Base-by-base conservation (phyloP, 1,140 invertebrate species). In the Magallana ariakensis region DNA sequence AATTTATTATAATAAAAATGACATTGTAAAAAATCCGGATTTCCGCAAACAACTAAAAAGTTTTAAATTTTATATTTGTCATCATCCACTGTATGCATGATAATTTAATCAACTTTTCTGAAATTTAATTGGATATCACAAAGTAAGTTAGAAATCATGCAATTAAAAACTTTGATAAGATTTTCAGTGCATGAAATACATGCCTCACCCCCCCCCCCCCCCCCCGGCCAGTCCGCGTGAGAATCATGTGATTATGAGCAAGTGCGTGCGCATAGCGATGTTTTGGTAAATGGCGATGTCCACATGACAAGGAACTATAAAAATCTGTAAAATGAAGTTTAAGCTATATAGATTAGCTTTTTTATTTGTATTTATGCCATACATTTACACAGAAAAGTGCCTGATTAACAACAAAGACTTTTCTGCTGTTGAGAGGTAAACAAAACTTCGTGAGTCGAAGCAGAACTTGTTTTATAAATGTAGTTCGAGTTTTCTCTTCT, bases 391-490 rank as follows among this genome's bases (percentile, higher is more conserved):
- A 13, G 66, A 70, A 26, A 19, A 70, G n/a, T 84, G 83, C 58
- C 16, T 16, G 5, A 13, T 84, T 53, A 84, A 70, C 60, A 57
- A 66, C 26, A 53, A 53, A 19, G 62, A 84, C 83, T 84, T 84
- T 13, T 53, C 83, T 9, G 62, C 33, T n/a, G 33, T 84, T 16
- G 83, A 84, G n/a, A 62, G 53, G 83, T 84, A 84, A 54, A 16
- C 33, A 33, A 33, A 33, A 33, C 33, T 33, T 33, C 0, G 33
- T 15, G 16, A 4, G n/a, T 66, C n/a, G 62, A 22, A 22, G 62
- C n/a, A 22, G 62, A 22, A 22, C n/a, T n/a, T n/a, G 7, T 46
- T 6, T 13, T 26, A 70, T 26, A 70, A 70, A 4, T 33, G 10
- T 70, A 70, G 66, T 22, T 70, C 66, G 66, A 70, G 26, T 70